Percentiles rank a stretch among this genome's conserved stretches.
Conservation (phyloP, 2,888 invertebrate genomes). For the Steinernema carpocapsae region DNA sequence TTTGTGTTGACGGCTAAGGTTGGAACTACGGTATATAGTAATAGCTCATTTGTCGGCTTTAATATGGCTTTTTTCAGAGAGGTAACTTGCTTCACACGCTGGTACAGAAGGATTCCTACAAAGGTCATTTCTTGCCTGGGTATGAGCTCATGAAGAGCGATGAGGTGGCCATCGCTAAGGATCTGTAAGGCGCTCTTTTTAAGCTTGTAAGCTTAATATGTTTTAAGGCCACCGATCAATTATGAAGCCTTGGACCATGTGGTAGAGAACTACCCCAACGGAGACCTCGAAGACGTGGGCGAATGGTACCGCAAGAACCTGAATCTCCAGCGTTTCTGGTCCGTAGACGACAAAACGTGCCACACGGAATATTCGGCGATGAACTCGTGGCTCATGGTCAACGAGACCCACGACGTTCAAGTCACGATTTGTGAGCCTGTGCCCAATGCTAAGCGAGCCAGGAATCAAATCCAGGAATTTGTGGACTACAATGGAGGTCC, state of each 20-base stretch:
- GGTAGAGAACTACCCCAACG: conserved; percentile 93
- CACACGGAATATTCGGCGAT: conserved; percentile 58
- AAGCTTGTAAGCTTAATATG: neutral
- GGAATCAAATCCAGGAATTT: conserved; percentile 76
- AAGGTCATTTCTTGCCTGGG: conserved; percentile 85
- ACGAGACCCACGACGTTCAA: conserved; percentile 55
- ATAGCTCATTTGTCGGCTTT: conserved; percentile 49
- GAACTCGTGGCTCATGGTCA: conserved; percentile 55
- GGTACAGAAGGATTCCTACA: conserved; percentile 81
- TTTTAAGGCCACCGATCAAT: conserved; percentile 72
- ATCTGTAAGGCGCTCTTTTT: conserved; percentile 47
- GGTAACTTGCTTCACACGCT: conserved; percentile 94
- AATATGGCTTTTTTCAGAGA: conserved; percentile 75
- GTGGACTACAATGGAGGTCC: conserved; percentile 92
- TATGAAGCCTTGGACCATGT: conserved; percentile 85
- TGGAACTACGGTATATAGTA: conserved; percentile 80
- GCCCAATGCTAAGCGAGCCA: conserved; percentile 35
- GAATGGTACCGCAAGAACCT: conserved; percentile 76
- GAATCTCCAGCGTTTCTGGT: conserved; percentile 73
- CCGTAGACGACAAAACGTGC: conserved; percentile 55
- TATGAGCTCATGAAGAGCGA: conserved; percentile 71
- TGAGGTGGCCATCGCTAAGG: conserved; percentile 45
- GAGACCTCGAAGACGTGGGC: conserved; percentile 80
- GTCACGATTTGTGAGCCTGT: conserved; percentile 61
- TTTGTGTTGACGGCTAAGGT: conserved; percentile 83